Conservation (phyloP, 2,888 invertebrate genomes). For the Neria commutata region DNA sequence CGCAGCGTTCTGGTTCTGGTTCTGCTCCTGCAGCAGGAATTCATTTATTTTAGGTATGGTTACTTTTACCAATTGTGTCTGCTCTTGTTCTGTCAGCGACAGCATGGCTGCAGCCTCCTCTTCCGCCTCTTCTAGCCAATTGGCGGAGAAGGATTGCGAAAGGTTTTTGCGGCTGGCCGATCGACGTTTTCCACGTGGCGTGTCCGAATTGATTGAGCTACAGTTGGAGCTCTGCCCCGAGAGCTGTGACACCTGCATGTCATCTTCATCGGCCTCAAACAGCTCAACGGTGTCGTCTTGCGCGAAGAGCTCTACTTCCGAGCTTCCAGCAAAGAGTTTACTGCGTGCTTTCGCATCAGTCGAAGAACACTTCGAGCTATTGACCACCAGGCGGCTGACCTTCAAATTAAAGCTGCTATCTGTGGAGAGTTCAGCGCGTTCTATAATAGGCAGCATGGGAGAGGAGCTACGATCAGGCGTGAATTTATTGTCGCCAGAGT, state of each 20-base stretch:
- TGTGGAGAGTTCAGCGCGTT: conserved; percentile 38
- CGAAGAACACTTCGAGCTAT: conserved; percentile 34
- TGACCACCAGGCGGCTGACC: conserved; percentile 47
- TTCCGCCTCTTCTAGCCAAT: conserved; percentile 40
- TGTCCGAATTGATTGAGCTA: conserved; percentile 51
- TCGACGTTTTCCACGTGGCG: conserved; percentile 53
- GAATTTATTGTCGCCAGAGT: conserved; percentile 35
- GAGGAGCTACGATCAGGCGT: conserved; percentile 54
- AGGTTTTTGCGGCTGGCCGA: conserved; percentile 59
- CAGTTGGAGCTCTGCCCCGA: conserved; percentile 46
- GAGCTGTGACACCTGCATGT: conserved; percentile 53
- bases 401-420: conserved; percentile 51
- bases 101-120: conserved; percentile 24
- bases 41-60: conserved; percentile 6
- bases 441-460: conserved; percentile 32
- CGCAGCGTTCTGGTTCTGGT: not conserved
- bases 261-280: conserved; percentile 37
- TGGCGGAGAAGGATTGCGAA: conserved; percentile 57
- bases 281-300: conserved; percentile 43
- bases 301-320: conserved; percentile 26
- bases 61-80: conserved; percentile 6
- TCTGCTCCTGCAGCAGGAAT: conserved; percentile 6
- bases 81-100: not conserved
- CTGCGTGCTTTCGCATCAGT: not conserved
- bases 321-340: conserved; percentile 12